Evolutionary conservation across 1,140 invertebrate genomes (phyloP), one percentile per base, ranked within the genome.

Genomic region (Pantala flavescens): DNA sequence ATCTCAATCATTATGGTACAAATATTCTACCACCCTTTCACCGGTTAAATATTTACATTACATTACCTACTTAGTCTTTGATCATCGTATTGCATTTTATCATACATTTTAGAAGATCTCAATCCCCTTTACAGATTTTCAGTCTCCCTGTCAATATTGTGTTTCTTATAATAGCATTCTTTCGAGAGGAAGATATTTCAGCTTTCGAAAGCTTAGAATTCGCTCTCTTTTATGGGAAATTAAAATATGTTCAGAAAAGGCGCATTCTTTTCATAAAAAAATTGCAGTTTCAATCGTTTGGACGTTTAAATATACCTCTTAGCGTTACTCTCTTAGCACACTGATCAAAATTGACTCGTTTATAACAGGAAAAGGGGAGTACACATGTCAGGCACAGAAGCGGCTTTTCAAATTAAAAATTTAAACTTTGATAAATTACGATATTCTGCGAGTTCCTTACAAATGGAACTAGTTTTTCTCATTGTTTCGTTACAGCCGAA

Each of bases 21-120:
- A 63, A 63, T 63, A 63, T 21, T 63, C 49, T 63, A 63, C 28
- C 49, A 63, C 49, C 49, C 49, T 63, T 63, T 63, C 49, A 63
- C 49, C 49, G 49, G 49, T 63, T 63, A 19, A 63, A 63, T 63
- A 63, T 63, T 7, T 63, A 63, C 49, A 63, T 16, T 63, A 16
- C 49, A 63, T 19, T 63, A 63, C n/a, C 49, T 63, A 63, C 14
- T 63, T 63, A 63, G 49, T 63, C 49, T 63, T 63, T 36, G 3
- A 63, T 63, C 49, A 63, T 63, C 14, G 49, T 63, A 63, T 63
- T 63, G 49, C 49, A 63, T 16, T 63, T 63, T 12, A 63, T 19
- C n/a, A 19, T 21, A 14, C 49, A 3, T 21, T 63, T 63, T 63
- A 3, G 3, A 7, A 63, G 49, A 63, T 63, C n/a, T 16, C 49